Base-by-base conservation (phyloP, 2,888 invertebrate species). In the Platycnemis pennipes region DNA sequence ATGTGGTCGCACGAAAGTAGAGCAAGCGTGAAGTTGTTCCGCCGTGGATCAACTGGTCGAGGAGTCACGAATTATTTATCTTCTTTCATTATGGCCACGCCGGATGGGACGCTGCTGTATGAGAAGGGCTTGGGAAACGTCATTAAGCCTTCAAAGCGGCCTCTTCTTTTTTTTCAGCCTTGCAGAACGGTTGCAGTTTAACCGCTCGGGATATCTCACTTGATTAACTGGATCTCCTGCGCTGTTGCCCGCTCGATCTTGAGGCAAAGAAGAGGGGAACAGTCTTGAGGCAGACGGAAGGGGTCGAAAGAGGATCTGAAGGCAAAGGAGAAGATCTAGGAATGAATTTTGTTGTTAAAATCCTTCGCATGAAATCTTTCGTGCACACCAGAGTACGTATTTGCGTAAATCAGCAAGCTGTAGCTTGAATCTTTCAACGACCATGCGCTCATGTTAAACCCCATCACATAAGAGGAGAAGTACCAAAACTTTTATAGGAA, bases 161-260 rank as follows among this genome's bases (percentile, higher is more conserved):
- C 37, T 77, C 77, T 77, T 37, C 77, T 2, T 77, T 77, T 77
- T 77, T 77, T 26, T 63, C 16, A 77, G 1, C 37, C 77, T 77
- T 37, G 37, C 37, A 77, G 77, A 77, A 77, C 37, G 77, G 77
- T 77, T 77, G 77, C 77, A 77, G 77, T 77, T 37, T 13, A 77
- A 77, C 77, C 11, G 77, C 77, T 77, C 77, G 77, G 77, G 31
- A 77, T 77, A 77, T 77, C 77, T 37, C 77, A 77, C 77, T 77
- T 77, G 77, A 77, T 77, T 77, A 77, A 77, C 77, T 77, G 77
- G 77, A 77, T 77, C 77, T 77, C n/a, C n/a, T 63, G 63, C 63
- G 63, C 26, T n/a, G 26, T 77, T 63, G 26, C 16, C 7, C 37
- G 77, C 11, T 13, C 77, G 37, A 11, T 77, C 37, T 16, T 37